phyloP scores from a whole-genome alignment of 2,888 invertebrate genomes.

The Ligdia adustata region DNA sequence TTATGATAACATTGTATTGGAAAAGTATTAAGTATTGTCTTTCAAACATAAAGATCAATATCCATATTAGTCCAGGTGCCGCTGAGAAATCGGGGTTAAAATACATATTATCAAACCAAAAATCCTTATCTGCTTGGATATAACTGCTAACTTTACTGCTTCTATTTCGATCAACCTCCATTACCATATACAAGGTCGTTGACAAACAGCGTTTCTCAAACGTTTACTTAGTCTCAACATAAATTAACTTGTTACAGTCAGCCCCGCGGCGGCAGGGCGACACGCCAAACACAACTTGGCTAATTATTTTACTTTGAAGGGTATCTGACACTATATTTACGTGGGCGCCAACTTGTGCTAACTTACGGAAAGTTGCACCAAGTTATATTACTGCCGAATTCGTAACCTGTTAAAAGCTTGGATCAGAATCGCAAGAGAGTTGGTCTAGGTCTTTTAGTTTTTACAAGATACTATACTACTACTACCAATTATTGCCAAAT shows the following conservation, averaged over 20 bases:
- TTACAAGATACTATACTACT: too few species aligned
- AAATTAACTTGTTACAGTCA: constrained; percentile 59
- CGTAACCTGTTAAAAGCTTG: constrained; percentile 19
- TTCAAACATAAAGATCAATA: too few species aligned
- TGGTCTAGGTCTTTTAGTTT: too few species aligned
- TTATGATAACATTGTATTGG: too few species aligned
- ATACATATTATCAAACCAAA: too few species aligned
- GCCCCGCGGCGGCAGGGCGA: constrained; percentile 29
- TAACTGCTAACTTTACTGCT: too few species aligned
- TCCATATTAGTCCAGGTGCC: too few species aligned
- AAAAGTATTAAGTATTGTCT: too few species aligned
- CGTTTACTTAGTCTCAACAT: constrained; percentile 56
- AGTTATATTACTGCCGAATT: constrained; percentile 16
- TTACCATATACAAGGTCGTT: constrained; percentile 5
- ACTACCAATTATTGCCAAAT: too few species aligned
- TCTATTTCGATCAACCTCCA: constrained; percentile 4
- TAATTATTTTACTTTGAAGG: constrained; percentile 38
- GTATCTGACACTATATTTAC: constrained; percentile 32
- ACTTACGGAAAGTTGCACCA: constrained; percentile 12
- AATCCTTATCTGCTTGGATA: too few species aligned
- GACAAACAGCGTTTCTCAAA: constrained; percentile 42
- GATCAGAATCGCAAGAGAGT: too few species aligned
- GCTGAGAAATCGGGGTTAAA: too few species aligned
- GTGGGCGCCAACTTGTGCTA: constrained; percentile 17
- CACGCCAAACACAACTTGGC: constrained; percentile 49